phyloP scores from a whole-genome alignment of 2,113 vertebrate genomes.

The Phoenicopterus ruber region DNA sequence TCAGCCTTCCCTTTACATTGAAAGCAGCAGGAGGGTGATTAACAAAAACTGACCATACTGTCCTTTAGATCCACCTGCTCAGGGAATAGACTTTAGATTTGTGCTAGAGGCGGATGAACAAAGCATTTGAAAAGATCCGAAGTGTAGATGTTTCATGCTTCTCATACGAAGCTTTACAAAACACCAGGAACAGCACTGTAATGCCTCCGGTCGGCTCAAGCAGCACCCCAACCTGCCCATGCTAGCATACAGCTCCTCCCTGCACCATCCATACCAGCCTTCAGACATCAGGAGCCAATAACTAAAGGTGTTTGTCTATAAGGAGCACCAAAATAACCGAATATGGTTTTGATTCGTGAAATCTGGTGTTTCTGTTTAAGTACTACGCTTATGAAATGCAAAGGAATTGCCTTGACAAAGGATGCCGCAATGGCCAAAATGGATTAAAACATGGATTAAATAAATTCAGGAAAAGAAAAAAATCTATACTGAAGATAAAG shows the following conservation, averaged over 20 bases:
- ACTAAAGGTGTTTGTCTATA: neutral
- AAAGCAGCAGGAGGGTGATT: neutral
- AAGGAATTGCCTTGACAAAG: neutral
- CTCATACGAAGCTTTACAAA: neutral
- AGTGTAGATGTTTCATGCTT: neutral
- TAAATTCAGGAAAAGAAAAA: neutral
- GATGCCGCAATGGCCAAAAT: neutral
- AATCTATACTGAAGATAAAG: neutral
- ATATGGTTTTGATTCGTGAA: neutral
- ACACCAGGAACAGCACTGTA: fast-evolving
- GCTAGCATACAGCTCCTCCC: neutral
- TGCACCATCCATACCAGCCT: no score
- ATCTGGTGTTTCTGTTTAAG: neutral
- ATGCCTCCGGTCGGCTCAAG: fast-evolving
- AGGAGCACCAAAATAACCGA: neutral
- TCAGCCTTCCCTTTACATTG: neutral
- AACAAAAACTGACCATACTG: neutral
- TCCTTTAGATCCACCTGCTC: neutral
- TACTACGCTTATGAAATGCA: neutral
- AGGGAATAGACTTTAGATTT: neutral
- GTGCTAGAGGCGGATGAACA: neutral
- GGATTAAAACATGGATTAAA: neutral
- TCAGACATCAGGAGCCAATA: neutral
- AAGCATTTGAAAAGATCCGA: neutral
- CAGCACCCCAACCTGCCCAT: fast-evolving